These are phyloP conservation scores for Polyploca ridens DNA, from an alignment of 2,888 invertebrate species.

Conservation along the genomic window DNA sequence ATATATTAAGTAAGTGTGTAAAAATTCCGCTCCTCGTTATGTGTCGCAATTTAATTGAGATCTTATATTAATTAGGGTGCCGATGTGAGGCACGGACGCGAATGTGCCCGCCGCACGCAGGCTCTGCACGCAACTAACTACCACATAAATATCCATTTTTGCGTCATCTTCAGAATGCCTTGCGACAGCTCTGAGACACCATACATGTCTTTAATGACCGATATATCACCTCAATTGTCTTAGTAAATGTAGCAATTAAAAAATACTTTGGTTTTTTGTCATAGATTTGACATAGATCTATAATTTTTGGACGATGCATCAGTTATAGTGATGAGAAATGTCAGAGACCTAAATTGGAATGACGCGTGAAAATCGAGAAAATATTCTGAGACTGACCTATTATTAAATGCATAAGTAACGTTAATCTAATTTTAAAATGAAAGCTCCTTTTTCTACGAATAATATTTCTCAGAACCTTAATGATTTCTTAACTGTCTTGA, in stretches of 20 bases:
- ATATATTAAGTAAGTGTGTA: constrained; percentile 68
- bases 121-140: constrained; percentile 70
- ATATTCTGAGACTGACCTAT: no score
- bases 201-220: neutral
- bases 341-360: no score
- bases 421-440: no score
- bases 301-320: no score
- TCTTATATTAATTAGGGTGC: constrained; percentile 84
- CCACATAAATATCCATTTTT: constrained; percentile 46
- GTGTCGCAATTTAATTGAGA: constrained; percentile 85
- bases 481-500: no score
- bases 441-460: no score
- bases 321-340: no score
- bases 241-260: neutral
- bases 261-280: no score
- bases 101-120: constrained; percentile 81
- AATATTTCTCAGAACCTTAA: neutral
- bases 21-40: constrained; percentile 78
- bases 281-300: no score
- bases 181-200: neutral
- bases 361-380: no score
- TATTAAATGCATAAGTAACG: no score
- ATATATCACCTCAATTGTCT: neutral
- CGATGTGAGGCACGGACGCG: constrained; percentile 72
- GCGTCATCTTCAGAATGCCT: constrained; percentile 43